Percentiles rank a stretch among this genome's conserved stretches.
phyloP scores from a whole-genome alignment of 2,888 invertebrate genomes.

The Tortrix viridana region DNA sequence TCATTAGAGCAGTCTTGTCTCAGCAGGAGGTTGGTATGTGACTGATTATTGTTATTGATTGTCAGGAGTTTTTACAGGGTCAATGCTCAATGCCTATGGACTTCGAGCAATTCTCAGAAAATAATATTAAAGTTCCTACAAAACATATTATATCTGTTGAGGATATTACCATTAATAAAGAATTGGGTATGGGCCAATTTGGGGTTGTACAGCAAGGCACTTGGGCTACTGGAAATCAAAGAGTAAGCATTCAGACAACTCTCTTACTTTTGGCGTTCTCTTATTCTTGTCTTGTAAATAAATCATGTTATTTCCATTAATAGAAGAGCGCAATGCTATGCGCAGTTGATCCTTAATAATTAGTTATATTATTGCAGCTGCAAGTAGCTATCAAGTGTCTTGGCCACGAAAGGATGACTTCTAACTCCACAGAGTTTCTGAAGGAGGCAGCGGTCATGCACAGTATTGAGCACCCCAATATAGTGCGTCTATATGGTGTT shows the following conservation, averaged over 20 bases:
- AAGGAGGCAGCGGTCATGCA: conserved; percentile 99
- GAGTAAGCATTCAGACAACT: conserved; percentile 81
- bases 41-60: conserved; percentile 10
- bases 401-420: conserved; percentile 96
- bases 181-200: conserved; percentile 98
- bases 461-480: conserved; percentile 97
- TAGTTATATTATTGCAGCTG: conserved; percentile 83
- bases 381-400: conserved; percentile 99
- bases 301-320: too few relatives aligned
- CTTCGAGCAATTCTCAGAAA: conserved; percentile 64
- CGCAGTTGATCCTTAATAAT: too few relatives aligned
- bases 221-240: conserved; percentile 97
- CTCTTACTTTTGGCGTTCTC: too few relatives aligned
- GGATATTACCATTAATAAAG: conserved; percentile 96
- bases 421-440: conserved; percentile 97
- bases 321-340: too few relatives aligned
- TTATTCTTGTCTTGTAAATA: too few relatives aligned
- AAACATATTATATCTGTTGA: conserved; percentile 96
- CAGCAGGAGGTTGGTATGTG: too few relatives aligned
- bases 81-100: conserved; percentile 57
- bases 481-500: conserved; percentile 98
- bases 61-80: conserved; percentile 56
- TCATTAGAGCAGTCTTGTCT: too few relatives aligned
- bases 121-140: conserved; percentile 87
- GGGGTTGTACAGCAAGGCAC: conserved; percentile 99